Conservation (phyloP, 53 echinoderm and acorn worm genomes). For the Pentamera pediparva region DNA sequence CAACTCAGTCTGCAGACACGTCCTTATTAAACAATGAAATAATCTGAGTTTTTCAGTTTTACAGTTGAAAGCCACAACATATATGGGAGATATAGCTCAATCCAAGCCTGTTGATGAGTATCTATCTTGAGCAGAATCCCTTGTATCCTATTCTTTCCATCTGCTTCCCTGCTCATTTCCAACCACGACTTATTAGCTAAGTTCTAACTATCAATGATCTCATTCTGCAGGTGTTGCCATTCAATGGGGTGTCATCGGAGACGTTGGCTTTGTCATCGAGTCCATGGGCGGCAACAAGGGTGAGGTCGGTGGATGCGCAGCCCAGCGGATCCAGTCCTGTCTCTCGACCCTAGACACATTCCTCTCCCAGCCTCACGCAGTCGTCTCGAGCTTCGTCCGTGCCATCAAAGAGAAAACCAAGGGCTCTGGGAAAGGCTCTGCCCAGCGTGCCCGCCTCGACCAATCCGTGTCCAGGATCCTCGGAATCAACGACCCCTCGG, state of each 20-base stretch:
- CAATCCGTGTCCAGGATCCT: conserved; percentile 59
- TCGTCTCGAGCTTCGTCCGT: conserved; percentile 57
- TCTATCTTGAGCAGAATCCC: too few relatives aligned
- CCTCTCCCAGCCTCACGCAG: conserved; percentile 52
- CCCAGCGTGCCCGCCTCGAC: conserved; percentile 35
- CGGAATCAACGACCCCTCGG: conserved; percentile 50
- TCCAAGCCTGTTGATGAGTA: too few relatives aligned
- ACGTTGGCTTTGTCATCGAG: conserved; percentile 72
- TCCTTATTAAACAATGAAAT: too few relatives aligned
- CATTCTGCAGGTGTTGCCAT: conserved; percentile 53
- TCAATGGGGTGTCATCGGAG: conserved; percentile 85
- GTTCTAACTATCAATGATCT: too few relatives aligned
- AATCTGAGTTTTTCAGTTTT: too few relatives aligned
- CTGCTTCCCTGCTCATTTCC: too few relatives aligned
- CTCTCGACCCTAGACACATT: conserved; percentile 61
- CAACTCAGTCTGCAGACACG: too few relatives aligned
- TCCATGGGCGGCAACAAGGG: conserved; percentile 62
- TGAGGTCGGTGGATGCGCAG: conserved; percentile 48
- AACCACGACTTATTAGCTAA: too few relatives aligned
- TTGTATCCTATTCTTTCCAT: too few relatives aligned
- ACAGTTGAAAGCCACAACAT: too few relatives aligned
- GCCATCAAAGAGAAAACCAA: conserved; percentile 41
- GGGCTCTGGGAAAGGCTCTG: too few relatives aligned
- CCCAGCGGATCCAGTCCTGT: conserved; percentile 72
- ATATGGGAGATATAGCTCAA: too few relatives aligned